Base-by-base conservation (phyloP, 1,140 invertebrate genomes). In the Mizuhopecten yessoensis region DNA sequence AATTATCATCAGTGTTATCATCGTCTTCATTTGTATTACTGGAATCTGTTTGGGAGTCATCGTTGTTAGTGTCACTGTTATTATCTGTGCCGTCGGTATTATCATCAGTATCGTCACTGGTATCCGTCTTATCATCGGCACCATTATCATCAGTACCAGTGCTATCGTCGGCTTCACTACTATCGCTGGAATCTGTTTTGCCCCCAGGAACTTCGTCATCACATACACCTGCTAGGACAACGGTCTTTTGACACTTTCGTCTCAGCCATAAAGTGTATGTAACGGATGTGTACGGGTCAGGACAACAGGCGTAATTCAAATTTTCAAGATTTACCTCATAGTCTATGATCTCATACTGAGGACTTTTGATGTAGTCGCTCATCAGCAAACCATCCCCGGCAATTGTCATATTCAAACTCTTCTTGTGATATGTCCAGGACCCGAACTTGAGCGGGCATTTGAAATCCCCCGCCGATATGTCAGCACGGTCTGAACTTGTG, bases 181-280 rank as follows among this genome's bases (percentile, higher is more conserved):
- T 39, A 39, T 39, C 36, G 36, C 36, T 39, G 36, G 36, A 13
- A 39, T 7, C 36, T 13, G 5, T 39, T 13, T 7, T 39, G 36
- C 5, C 36, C 13, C 36, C 36, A 39, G 13, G 36, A 5, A 5
- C 36, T 39, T 5, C 42, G 42, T 39, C 17, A 1, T 20, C 42
- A 17, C 42, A 45, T 13, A 9, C 42, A 10, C 17, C 17, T 17
- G 17, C 17, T 13, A 20, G 0, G 23, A 29, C n/a, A 0, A n/a
- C 57, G 17, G 57, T 29, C 29, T 75, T 23, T 29, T n/a, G n/a
- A 17, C 57, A 75, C 23, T n/a, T 75, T 75, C 57, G 23, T 11
- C 57, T 75, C n/a, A 75, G 57, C 57, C 57, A 75, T 75, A 75
- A 29, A n/a, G 57, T 75, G n/a, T 75, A 75, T n/a, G 57, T 75